Evolutionary conservation across 2,888 invertebrate genomes (phyloP).

Genomic region (Anthophora plumipes): DNA sequence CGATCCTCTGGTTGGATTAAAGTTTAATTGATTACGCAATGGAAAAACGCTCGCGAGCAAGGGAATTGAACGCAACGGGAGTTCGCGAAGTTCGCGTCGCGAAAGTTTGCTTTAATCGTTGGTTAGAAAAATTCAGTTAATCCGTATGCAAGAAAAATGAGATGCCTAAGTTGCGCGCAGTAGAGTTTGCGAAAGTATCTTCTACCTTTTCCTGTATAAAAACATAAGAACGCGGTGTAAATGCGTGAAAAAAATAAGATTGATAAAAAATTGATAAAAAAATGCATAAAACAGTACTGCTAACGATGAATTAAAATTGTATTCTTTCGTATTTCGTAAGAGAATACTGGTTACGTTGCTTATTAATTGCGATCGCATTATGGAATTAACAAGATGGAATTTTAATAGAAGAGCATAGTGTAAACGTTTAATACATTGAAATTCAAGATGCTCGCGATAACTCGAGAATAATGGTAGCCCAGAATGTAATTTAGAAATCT

Average conservation of each 20-base stretch:
- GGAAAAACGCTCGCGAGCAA: constrained; percentile 5
- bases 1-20: constrained; percentile 26
- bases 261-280: neutral
- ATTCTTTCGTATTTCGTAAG: neutral
- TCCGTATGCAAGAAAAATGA: neutral
- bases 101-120: constrained; percentile 11
- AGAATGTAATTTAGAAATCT: constrained; percentile 25
- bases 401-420: constrained; percentile 13
- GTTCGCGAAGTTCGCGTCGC: neutral
- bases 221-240: neutral
- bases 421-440: constrained; percentile 1
- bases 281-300: no score
- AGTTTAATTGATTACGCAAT: constrained; percentile 40
- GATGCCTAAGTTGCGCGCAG: no score
- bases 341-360: neutral
- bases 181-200: neutral
- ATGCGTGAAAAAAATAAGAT: neutral
- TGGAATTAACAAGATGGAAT: neutral
- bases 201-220: no score
- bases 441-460: constrained; percentile 19
- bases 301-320: neutral
- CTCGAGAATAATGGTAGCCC: constrained; percentile 14
- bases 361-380: neutral
- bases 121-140: constrained; percentile 19
- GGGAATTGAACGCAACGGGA: neutral